These are phyloP conservation scores for Agrenia bidenticulata DNA, from an alignment of 2,888 invertebrate species.

Conservation along the genomic window DNA sequence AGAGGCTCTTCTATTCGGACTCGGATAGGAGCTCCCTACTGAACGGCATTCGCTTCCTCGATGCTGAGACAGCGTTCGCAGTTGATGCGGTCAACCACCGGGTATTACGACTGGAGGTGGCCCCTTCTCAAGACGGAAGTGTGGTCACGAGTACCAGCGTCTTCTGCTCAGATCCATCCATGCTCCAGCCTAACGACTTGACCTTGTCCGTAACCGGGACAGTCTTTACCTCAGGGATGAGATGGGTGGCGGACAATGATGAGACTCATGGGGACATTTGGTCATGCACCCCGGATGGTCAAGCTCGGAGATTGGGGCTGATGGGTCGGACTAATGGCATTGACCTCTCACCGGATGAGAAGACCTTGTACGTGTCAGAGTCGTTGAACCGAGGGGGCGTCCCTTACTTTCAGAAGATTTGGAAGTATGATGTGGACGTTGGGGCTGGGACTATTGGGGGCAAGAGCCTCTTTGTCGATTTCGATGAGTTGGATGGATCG, in stretches of 20 bases:
- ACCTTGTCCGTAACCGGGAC: constrained; percentile 38
- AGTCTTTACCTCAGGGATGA: constrained; percentile 46
- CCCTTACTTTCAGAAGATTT: constrained; percentile 41
- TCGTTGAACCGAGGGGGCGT: constrained; percentile 36
- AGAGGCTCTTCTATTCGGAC: constrained; percentile 37
- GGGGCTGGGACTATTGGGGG: constrained; percentile 27
- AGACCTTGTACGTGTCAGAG: constrained; percentile 42
- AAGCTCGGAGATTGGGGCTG: constrained; percentile 26
- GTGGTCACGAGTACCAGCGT: constrained; percentile 14
- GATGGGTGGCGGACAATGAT: constrained; percentile 36
- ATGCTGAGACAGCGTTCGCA: constrained; percentile 27
- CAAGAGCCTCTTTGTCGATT: constrained; percentile 43
- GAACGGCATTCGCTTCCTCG: constrained; percentile 42
- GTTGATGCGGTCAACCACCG: constrained; percentile 44
- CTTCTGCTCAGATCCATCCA: constrained; percentile 25
- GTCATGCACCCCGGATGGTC: constrained; percentile 35
- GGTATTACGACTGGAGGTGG: constrained; percentile 30
- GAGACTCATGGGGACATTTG: constrained; percentile 46
- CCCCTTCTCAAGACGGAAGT: constrained; percentile 2
- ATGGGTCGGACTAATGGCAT: constrained; percentile 50
- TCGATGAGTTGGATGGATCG: constrained; percentile 28
- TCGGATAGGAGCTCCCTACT: constrained; percentile 15
- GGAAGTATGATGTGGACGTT: constrained; percentile 39
- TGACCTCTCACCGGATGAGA: constrained; percentile 45
- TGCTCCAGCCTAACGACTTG: constrained; percentile 47